Evolutionary conservation across 2,888 invertebrate species (phyloP), one percentile per base, ranked within the genome.

Genomic region (Macrosiphum euphorbiae): DNA sequence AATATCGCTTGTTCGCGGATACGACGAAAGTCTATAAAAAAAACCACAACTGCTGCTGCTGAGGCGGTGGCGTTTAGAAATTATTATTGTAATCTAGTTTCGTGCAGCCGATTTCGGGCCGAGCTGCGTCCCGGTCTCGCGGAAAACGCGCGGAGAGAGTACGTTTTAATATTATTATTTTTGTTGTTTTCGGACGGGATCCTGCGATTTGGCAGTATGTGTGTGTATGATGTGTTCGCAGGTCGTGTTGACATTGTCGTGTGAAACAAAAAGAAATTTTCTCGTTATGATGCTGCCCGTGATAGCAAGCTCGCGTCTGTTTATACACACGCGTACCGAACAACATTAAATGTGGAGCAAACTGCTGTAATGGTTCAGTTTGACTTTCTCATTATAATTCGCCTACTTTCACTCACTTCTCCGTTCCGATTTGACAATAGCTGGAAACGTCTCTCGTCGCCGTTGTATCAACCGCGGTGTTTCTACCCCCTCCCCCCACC

Each of bases 311-410:
- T 61, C 26, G 26, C 47, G 87, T 47, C 10, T 35, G 24, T 50
- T 35, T 50, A 78, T 67, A 47, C 44, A n/a, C 28, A 20, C 44
- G 50, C 26, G 28, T 24, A 58, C 52, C 7, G 47, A 93, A 86
- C 85, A 94, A 90, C 86, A 67, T 90, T 94, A 94, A 90, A 94
- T 94, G 90, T 94, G 52, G 94, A 94, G 94, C 94, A 94, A 86
- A 90, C 90, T 90, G 44, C 90, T 90, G 47, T 94, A 94, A 90
- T 94, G 94, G 85, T 90, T 86, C 50, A 35, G 90, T 94, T 94
- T 86, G 94, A 94, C 94, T 94, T 94, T 94, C 94, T 94, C 94
- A 67, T 90, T 94, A 94, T 94, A 90, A 94, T 94, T 94, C 94
- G 94, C 94, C 94, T 94, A 94, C 94, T 94, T 94, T 94, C 94